These are phyloP conservation scores for Amblyraja radiata DNA, from an alignment of 2,797 vertebrate species.

Conservation along the genomic window DNA sequence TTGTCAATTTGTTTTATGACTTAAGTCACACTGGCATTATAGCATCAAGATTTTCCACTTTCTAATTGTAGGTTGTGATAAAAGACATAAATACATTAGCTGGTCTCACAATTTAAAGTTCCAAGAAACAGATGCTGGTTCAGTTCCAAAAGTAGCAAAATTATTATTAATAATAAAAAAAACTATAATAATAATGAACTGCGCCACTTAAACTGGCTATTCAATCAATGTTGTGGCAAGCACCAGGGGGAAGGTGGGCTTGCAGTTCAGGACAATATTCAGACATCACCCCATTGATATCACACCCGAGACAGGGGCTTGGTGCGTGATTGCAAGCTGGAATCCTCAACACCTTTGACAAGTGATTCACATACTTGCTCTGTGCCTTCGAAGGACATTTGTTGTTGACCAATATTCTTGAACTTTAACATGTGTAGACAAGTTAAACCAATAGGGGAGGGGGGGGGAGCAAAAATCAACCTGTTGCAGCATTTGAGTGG, in stretches of 20 bases:
- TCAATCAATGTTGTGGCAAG: not conserved
- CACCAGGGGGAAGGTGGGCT: not conserved
- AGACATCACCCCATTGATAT: not conserved
- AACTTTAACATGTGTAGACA: not conserved
- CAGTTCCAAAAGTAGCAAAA: conserved; percentile 25
- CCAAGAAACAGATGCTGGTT: conserved; percentile 33
- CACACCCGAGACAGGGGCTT: not conserved
- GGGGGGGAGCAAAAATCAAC: not conserved
- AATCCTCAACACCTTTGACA: not conserved
- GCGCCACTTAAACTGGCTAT: not conserved
- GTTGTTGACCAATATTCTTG: not conserved
- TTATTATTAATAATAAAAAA: not conserved
- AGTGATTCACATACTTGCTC: not conserved
- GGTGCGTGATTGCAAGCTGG: not conserved
- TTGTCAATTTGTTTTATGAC: conserved; percentile 21
- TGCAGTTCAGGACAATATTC: not conserved
- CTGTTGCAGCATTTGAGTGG: not conserved
- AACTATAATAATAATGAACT: not conserved
- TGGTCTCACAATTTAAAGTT: conserved; percentile 33
- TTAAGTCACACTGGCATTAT: conserved; percentile 11
- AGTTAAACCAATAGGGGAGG: not conserved
- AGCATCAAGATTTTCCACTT: not conserved
- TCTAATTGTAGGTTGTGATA: conserved; percentile 8
- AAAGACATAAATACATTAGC: conserved; percentile 23
- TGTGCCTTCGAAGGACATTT: not conserved